phyloP scores from a whole-genome alignment of 2,888 invertebrate species.

The Nomada fucata region DNA sequence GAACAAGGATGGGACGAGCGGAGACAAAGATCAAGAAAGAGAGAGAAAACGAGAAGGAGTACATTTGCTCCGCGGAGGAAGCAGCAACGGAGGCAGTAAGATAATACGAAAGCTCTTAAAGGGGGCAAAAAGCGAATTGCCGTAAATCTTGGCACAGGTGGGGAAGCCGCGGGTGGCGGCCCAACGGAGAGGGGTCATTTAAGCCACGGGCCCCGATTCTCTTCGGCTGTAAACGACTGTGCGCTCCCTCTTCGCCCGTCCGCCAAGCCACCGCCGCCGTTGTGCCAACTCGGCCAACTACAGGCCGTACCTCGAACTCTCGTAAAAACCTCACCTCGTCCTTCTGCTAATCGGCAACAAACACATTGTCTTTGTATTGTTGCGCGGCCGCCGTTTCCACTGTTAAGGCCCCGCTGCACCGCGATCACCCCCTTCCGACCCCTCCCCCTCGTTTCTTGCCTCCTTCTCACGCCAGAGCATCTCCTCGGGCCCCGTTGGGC shows the following conservation, averaged over 20 bases:
- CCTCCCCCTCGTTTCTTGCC: constrained; percentile 28
- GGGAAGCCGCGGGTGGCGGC: constrained; percentile 49
- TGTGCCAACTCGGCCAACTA: not conserved
- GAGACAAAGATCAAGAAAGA: not conserved
- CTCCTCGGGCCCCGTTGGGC: constrained; percentile 7
- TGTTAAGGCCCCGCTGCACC: constrained; percentile 10
- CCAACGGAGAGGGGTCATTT: constrained; percentile 66
- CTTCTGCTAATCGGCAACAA: constrained; percentile 79
- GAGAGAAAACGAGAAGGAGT: constrained; percentile 35
- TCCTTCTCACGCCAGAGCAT: not conserved
- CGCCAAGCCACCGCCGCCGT: not conserved
- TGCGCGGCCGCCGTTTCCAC: constrained; percentile 51
- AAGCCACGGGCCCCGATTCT: constrained; percentile 76
- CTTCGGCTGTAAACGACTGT: constrained; percentile 75
- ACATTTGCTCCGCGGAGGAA: constrained; percentile 61
- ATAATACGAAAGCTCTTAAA: constrained; percentile 73
- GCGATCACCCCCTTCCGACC: not conserved
- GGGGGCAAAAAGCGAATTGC: constrained; percentile 72
- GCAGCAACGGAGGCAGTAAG: constrained; percentile 67
- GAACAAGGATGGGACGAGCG: not conserved
- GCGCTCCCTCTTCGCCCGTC: constrained; percentile 12
- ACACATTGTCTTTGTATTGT: constrained; percentile 79
- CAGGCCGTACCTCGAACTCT: constrained; percentile 57
- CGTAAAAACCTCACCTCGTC: constrained; percentile 73
- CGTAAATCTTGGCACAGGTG: constrained; percentile 71